These are phyloP conservation scores for Radopholus similis DNA, from an alignment of 1,140 invertebrate species.

Conservation along the genomic window DNA sequence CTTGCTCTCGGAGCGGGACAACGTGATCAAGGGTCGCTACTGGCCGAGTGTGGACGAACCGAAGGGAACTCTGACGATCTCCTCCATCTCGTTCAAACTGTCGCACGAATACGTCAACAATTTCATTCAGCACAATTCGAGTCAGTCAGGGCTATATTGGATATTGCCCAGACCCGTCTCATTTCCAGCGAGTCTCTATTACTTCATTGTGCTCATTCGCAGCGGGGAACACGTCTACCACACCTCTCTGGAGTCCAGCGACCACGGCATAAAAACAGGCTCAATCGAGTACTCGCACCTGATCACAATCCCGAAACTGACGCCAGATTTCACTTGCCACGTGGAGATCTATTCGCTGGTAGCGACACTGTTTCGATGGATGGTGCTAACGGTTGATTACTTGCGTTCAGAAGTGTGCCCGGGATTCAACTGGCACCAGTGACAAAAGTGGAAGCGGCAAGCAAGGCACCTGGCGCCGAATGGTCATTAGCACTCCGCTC, in stretches of 20 bases:
- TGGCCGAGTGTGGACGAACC: not conserved
- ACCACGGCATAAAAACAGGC: slow-evolving; percentile 31
- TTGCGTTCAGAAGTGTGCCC: not conserved
- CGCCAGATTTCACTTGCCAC: slow-evolving; percentile 23
- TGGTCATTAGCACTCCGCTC: slow-evolving; percentile 16
- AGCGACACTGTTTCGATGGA: not conserved
- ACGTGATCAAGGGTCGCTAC: slow-evolving; percentile 14
- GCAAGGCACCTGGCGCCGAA: slow-evolving; percentile 12
- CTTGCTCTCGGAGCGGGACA: slow-evolving; percentile 22
- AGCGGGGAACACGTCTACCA: slow-evolving; percentile 27
- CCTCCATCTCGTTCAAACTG: slow-evolving; percentile 25
- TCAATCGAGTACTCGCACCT: slow-evolving; percentile 32
- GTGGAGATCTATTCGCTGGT: slow-evolving; percentile 26
- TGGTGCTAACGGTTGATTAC: not conserved
- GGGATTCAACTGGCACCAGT: not conserved
- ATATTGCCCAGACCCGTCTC: not conserved
- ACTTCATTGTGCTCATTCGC: slow-evolving; percentile 36
- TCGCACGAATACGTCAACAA: slow-evolving; percentile 25
- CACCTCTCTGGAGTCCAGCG: slow-evolving; percentile 20
- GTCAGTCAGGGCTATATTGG: not conserved
- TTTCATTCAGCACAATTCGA: slow-evolving; percentile 14
- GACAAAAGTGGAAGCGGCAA: slow-evolving; percentile 8
- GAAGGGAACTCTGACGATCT: slow-evolving; percentile 27
- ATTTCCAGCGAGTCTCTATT: slow-evolving; percentile 30
- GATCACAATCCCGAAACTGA: slow-evolving; percentile 14